A percentile compares a stretch with the other conserved stretches of the same genome.
Conservation (phyloP, 2,888 invertebrate genomes). For the Mayetiola destructor region DNA sequence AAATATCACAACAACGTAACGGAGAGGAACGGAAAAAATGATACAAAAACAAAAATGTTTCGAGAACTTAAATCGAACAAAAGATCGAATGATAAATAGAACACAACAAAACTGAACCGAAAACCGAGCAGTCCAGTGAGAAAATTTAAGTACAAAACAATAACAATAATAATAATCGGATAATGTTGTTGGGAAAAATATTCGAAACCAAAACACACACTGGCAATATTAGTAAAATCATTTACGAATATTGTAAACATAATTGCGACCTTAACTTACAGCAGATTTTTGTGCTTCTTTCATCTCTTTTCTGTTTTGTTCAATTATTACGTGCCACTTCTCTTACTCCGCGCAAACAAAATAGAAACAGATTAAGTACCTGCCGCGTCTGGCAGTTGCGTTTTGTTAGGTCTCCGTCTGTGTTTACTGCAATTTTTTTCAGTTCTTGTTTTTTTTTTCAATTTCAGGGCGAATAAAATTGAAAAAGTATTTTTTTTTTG, state of each 20-base stretch:
- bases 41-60: not conserved
- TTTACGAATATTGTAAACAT: not conserved
- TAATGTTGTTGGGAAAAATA: not conserved
- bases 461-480: not conserved
- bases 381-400: too few relatives aligned
- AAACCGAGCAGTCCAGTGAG: not conserved
- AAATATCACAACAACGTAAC: not conserved
- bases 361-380: too few relatives aligned
- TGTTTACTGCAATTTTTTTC: too few relatives aligned
- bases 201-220: not conserved
- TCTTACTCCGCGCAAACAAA: too few relatives aligned
- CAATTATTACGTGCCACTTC: too few relatives aligned
- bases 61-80: too few relatives aligned
- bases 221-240: too few relatives aligned
- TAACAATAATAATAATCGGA: not conserved
- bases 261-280: constrained; percentile 3
- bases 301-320: too few relatives aligned
- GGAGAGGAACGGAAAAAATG: not conserved
- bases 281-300: too few relatives aligned
- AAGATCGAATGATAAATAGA: constrained; percentile 7
- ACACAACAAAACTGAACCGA: not conserved
- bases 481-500: not conserved
- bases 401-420: too few relatives aligned
- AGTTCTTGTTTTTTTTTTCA: too few relatives aligned
- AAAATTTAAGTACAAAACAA: not conserved